These are phyloP conservation scores for Augochlorella aurata DNA, from an alignment of 2,888 invertebrate genomes.

Conservation along the genomic window DNA sequence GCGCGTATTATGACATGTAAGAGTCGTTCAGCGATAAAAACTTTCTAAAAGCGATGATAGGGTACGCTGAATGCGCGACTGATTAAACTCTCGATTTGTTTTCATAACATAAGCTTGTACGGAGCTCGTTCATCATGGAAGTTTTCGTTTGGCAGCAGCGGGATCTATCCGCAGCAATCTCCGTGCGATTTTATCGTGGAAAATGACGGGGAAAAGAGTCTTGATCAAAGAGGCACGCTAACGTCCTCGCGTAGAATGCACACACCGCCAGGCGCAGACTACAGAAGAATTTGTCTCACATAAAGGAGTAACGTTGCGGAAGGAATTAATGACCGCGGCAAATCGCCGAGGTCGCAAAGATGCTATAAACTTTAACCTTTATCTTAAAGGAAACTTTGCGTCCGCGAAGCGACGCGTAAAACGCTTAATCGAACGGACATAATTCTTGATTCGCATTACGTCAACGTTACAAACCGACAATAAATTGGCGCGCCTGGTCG, in stretches of 20 bases:
- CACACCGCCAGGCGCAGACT: slow-evolving; percentile 11
- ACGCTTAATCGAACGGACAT: slow-evolving; percentile 48
- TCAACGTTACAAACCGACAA: slow-evolving; percentile 26
- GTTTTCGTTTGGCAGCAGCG: slow-evolving; percentile 19
- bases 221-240: slow-evolving; percentile 32
- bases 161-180: slow-evolving; percentile 21
- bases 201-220: slow-evolving; percentile 29
- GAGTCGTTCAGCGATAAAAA: neutral
- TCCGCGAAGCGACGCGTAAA: slow-evolving; percentile 41
- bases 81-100: neutral
- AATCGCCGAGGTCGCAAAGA: slow-evolving; percentile 53
- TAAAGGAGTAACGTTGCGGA: slow-evolving; percentile 56
- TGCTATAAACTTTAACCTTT: slow-evolving; percentile 58
- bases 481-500: neutral
- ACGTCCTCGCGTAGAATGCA: slow-evolving; percentile 33
- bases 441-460: slow-evolving; percentile 50
- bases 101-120: neutral
- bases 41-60: neutral
- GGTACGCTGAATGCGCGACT: neutral
- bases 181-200: slow-evolving; percentile 27
- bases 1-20: slow-evolving; percentile 37
- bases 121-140: neutral
- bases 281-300: slow-evolving; percentile 49
- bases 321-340: slow-evolving; percentile 59
- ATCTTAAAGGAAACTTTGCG: slow-evolving; percentile 48